Conservation (phyloP, 2,797 vertebrate genomes). For the Poeciliopsis turneri region DNA sequence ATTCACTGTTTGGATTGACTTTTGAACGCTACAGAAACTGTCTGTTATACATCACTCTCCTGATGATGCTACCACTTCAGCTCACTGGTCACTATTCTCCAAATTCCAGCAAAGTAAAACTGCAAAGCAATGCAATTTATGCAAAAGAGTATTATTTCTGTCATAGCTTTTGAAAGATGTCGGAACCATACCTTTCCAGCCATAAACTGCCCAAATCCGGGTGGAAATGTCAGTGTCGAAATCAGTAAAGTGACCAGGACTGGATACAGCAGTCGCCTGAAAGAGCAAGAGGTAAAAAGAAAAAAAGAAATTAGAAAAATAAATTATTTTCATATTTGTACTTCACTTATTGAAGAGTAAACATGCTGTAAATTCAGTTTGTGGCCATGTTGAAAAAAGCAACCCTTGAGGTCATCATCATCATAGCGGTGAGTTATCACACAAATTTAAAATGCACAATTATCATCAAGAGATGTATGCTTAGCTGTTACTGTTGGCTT, state of each 20-base stretch:
- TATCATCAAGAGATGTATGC: neutral
- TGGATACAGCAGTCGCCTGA: slow-evolving; percentile 88
- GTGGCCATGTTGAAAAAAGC: neutral
- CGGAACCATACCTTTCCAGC: slow-evolving; percentile 88
- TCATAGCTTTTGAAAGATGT: neutral
- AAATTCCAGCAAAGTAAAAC: neutral
- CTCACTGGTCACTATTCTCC: too few relatives aligned
- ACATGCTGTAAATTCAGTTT: neutral
- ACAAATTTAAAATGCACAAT: neutral
- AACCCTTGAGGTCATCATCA: neutral
- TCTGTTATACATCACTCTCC: neutral
- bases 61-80: neutral
- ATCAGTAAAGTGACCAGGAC: slow-evolving; percentile 93
- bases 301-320: neutral
- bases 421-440: neutral
- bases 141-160: neutral
- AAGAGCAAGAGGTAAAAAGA: neutral
- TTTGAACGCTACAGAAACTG: neutral
- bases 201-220: slow-evolving; percentile 98
- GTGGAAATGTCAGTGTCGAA: slow-evolving; percentile 93
- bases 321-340: neutral
- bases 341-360: neutral
- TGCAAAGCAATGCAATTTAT: neutral
- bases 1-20: neutral
- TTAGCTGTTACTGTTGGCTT: neutral